These are phyloP conservation scores for Leucophenga montana DNA, from an alignment of 2,888 invertebrate species.

Conservation along the genomic window DNA sequence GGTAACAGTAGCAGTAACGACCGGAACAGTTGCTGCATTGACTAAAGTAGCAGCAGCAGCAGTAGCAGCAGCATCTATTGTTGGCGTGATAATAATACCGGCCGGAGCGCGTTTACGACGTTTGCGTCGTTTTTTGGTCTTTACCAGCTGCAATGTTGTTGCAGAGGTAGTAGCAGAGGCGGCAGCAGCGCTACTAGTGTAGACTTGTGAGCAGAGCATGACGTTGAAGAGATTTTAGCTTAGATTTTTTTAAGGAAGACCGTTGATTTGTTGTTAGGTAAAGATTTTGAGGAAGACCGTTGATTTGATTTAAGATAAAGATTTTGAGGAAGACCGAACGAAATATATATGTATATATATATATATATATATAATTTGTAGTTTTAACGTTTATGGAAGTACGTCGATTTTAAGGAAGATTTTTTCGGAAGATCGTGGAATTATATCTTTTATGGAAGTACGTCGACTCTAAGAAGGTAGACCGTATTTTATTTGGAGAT, in stretches of 20 bases:
- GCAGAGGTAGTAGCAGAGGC: constrained; percentile 42
- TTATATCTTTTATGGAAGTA: too few species aligned
- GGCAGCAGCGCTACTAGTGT: constrained; percentile 43
- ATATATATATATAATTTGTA: neutral
- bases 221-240: neutral
- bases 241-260: constrained; percentile 29
- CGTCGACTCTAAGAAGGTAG: too few species aligned
- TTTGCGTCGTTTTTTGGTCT: constrained; percentile 57
- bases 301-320: neutral
- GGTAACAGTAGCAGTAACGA: neutral
- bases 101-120: constrained; percentile 52
- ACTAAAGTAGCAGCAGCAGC: constrained; percentile 31
- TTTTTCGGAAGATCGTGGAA: too few species aligned
- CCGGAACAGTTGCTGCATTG: constrained; percentile 35
- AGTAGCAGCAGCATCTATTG: neutral
- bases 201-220: constrained; percentile 61
- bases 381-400: neutral
- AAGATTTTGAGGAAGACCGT: too few species aligned
- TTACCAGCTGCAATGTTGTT: constrained; percentile 51
- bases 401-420: neutral
- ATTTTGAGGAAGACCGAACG: constrained; percentile 3
- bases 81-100: constrained; percentile 17
- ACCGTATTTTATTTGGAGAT: too few species aligned
- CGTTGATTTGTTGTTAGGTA: constrained; percentile 10
- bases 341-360: neutral